A percentile compares a stretch with the other conserved stretches of the same genome.
phyloP scores from a whole-genome alignment of 2,113 vertebrate genomes.

The Aptenodytes patagonicus region DNA sequence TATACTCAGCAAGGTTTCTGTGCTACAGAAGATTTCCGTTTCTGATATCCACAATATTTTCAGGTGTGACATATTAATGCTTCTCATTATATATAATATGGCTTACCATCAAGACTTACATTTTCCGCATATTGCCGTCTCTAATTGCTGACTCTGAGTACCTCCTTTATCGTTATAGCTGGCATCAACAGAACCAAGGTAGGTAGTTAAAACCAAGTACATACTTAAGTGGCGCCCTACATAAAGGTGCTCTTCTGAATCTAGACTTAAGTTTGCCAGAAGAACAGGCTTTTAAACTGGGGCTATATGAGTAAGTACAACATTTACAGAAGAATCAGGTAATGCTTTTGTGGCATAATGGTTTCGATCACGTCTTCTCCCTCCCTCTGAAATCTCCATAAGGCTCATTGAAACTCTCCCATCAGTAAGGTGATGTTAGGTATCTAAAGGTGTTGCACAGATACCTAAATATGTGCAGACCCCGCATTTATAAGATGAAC shows the following conservation, averaged over 20 bases:
- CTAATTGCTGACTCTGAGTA: neutral
- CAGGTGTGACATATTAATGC: neutral
- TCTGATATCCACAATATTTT: neutral
- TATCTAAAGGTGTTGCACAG: neutral
- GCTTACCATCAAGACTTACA: neutral
- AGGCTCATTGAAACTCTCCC: neutral
- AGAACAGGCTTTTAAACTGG: neutral
- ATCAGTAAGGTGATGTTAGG: neutral
- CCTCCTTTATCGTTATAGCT: neutral
- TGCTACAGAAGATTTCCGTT: neutral
- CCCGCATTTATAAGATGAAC: rapidly evolving
- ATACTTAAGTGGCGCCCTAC: neutral
- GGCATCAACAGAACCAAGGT: neutral
- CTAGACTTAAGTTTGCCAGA: neutral
- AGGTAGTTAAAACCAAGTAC: neutral
- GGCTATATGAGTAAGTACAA: neutral
- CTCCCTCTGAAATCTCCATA: neutral
- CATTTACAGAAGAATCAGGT: neutral
- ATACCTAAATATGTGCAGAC: neutral
- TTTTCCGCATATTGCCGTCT: neutral
- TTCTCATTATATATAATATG: neutral
- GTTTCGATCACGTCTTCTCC: neutral
- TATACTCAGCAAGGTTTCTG: neutral
- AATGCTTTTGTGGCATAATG: neutral
- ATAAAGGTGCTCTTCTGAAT: neutral